These are phyloP conservation scores for Actenoides hombroni DNA, from an alignment of 2,113 vertebrate genomes.

Conservation along the genomic window DNA sequence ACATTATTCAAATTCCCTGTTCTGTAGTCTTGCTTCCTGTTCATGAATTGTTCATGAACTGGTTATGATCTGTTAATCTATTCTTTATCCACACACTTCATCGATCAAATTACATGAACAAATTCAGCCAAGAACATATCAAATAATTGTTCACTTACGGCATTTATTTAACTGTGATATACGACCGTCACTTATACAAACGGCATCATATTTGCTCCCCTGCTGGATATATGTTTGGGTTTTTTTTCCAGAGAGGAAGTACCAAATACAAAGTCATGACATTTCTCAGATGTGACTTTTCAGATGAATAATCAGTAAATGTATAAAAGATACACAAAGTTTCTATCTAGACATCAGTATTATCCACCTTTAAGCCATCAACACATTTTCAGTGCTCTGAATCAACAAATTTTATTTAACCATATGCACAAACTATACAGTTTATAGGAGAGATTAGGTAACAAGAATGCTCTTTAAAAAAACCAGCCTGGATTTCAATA, in stretches of 20 bases:
- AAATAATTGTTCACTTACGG: neutral
- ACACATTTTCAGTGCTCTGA: neutral
- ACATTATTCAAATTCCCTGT: neutral
- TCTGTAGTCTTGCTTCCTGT: neutral
- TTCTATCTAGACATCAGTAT: neutral
- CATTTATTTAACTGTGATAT: neutral
- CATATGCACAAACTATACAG: neutral
- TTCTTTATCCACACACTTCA: slow-evolving; percentile 16
- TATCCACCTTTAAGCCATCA: neutral
- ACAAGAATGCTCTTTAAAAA: neutral
- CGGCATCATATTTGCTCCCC: neutral
- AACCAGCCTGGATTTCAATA: neutral
- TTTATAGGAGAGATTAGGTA: neutral
- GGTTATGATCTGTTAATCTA: slow-evolving; percentile 21
- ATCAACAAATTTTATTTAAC: neutral
- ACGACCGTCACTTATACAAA: neutral
- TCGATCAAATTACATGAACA: neutral
- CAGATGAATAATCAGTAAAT: neutral
- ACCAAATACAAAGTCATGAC: neutral
- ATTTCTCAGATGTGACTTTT: neutral
- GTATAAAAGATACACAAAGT: neutral
- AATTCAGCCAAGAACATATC: neutral
- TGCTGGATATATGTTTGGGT: neutral
- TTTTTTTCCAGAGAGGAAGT: neutral
- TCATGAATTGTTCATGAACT: neutral